Evolutionary conservation across 1,140 invertebrate species (phyloP), one percentile per base, ranked within the genome.

Genomic region (Condylostylus longicornis): DNA sequence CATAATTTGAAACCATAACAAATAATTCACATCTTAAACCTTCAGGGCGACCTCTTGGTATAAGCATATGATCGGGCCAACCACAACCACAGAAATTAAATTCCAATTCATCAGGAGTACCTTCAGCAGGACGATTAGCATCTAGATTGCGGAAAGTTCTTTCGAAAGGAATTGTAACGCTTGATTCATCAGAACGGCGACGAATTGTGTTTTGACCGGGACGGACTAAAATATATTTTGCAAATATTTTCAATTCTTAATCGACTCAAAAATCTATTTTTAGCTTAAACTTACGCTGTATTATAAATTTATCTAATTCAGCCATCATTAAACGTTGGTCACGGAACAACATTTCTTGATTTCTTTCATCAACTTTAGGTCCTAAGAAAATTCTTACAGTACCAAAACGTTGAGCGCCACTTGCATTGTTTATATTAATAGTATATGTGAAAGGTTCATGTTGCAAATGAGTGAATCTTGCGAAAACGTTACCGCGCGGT

Each of bases 61-160:
- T 53, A 2, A 89, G 65, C 75, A 88, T 74, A 52, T 89, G 82
- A 31, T 85, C 73, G 2, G 85, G 85, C 82, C 82, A 87, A 30
- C 84, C 84, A 54, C 83, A 88, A 22, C 83, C 82, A 57, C 84
- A 87, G 67, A 79, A 82, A 54, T 80, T 77, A 58, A 76, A 79
- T 47, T 71, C 65, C 0, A 66, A 65, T 21, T 71, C 65, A 2
- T 64, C 53, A 3, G 67, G 49, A 0, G 55, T 50, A 5, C 68
- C 70, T 18, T 63, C 58, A 1, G 61, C 59, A 3, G 74, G 72
- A 0, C 75, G 64, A 33, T 58, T 67, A 1, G 54, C 49, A 0
- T 70, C 65, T 35, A 79, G 52, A 47, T 72, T 67, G 7, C 75
- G 66, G 71, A 79, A 80, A 1, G 75, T 75, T 4, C 73, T 60